These are phyloP conservation scores for Mercenaria mercenaria DNA, from an alignment of 1,140 invertebrate species.

Conservation along the genomic window DNA sequence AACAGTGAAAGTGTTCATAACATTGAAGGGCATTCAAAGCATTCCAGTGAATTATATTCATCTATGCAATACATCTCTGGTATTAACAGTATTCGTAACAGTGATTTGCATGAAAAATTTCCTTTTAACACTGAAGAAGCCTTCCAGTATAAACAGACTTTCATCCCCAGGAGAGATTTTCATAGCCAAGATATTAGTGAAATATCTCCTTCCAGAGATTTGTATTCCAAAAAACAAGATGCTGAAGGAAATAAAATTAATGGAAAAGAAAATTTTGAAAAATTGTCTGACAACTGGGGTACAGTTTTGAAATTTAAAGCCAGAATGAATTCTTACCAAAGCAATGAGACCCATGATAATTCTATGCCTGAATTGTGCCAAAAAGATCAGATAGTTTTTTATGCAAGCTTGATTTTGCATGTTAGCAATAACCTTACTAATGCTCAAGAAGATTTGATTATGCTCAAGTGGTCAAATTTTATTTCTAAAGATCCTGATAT, in stretches of 20 bases:
- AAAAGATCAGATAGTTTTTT: not conserved
- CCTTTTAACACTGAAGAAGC: not conserved
- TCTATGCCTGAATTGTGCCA: not conserved
- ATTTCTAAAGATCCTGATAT: constrained; percentile 17
- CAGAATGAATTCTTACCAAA: too few species aligned
- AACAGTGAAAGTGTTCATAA: not conserved
- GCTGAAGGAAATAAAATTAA: too few species aligned
- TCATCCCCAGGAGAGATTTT: too few species aligned
- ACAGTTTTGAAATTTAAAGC: too few species aligned
- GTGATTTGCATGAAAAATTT: not conserved
- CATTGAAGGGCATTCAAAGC: not conserved
- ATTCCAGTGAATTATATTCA: not conserved
- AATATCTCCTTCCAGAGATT: not conserved
- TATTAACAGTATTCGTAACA: not conserved
- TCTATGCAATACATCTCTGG: not conserved
- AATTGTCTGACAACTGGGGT: too few species aligned
- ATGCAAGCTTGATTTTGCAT: constrained; percentile 26
- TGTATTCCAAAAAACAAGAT: not conserved
- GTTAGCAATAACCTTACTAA: not conserved
- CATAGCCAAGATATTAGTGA: too few species aligned
- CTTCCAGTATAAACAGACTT: not conserved
- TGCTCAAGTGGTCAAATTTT: constrained; percentile 35
- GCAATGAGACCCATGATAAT: too few species aligned
- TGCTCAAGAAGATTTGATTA: constrained; percentile 1
- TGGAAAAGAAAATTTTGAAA: too few species aligned